Evolutionary conservation across 1,140 invertebrate species (phyloP), one percentile per base, ranked within the genome.

Genomic region (Phortica variegata): DNA sequence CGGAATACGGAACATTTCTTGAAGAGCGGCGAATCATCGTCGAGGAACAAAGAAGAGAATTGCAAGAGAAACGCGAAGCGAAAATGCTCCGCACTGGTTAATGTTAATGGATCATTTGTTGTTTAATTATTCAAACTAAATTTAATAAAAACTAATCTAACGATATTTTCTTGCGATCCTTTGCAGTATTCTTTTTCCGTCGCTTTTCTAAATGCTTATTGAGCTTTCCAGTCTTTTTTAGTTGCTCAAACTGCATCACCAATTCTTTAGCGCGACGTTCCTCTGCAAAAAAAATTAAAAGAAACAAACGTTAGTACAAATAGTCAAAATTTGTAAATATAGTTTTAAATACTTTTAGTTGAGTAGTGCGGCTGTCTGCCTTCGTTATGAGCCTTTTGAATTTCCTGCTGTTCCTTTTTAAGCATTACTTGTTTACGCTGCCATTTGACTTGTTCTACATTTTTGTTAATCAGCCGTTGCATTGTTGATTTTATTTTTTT

Each of bases 31-130:
- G 86, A 71, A 48, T 69, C 39, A 79, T 89, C 52, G 78, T 94
- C 2, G 85, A 84, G 58, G 74, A 89, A 69, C 89, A 95, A 77
- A 82, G 87, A 56, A 83, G 85, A 72, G 81, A 87, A 66, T 77
- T 96, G 39, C 84, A 92, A 79, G 93, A 93, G 76, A 85, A 86
- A 61, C 87, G 88, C 78, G 91, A 96, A 80, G 88, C 92, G 1
- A 97, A 97, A 82, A 85, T 98, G 84, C 84, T 97, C 47, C 82
- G 95, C 79, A 90, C 87, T 46, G 82, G 62, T 48, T 84, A 80
- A 61, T 33, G 18, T 16, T 49, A 38, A 40, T 38, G n/a, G 17
- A 13, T 21, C 16, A 18, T 20, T 16, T 38, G 23, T 51, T 52
- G n/a, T 66, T 62, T 56, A 45, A 56, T 57, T 54, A 53, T 59